Conservation (phyloP, 2,797 vertebrate genomes). For the Coracias cyanogaster region DNA sequence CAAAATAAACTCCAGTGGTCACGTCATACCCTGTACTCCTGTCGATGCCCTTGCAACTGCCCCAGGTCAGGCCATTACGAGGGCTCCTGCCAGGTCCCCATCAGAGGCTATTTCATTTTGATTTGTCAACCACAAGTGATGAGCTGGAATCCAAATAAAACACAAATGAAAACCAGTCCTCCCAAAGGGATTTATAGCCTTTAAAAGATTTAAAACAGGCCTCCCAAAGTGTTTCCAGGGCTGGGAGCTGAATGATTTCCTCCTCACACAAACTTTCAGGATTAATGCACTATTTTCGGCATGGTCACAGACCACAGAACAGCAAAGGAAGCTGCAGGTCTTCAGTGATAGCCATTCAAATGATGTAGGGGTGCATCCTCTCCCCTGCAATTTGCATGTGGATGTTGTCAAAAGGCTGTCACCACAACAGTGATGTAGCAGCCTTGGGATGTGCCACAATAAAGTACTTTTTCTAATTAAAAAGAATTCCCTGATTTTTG, state of each 20-base stretch:
- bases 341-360: background rate
- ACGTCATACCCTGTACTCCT: background rate
- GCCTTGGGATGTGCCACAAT: background rate
- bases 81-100: background rate
- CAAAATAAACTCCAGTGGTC: background rate
- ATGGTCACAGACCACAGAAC: fast-evolving
- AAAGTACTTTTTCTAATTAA: background rate
- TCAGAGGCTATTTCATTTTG: background rate
- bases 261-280: background rate
- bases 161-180: background rate
- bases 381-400: background rate
- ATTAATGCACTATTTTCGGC: background rate
- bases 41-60: background rate
- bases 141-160: background rate
- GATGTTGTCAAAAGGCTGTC: background rate
- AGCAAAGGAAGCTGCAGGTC: background rate
- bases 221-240: background rate
- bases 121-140: background rate
- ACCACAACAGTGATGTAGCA: background rate
- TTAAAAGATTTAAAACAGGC: background rate
- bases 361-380: background rate
- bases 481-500: background rate
- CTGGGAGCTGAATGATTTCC: background rate
- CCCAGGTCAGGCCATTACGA: background rate
- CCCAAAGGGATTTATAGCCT: conserved; percentile 1